Evolutionary conservation across 2,888 invertebrate genomes (phyloP).

Genomic region (Melanotus villosus): DNA sequence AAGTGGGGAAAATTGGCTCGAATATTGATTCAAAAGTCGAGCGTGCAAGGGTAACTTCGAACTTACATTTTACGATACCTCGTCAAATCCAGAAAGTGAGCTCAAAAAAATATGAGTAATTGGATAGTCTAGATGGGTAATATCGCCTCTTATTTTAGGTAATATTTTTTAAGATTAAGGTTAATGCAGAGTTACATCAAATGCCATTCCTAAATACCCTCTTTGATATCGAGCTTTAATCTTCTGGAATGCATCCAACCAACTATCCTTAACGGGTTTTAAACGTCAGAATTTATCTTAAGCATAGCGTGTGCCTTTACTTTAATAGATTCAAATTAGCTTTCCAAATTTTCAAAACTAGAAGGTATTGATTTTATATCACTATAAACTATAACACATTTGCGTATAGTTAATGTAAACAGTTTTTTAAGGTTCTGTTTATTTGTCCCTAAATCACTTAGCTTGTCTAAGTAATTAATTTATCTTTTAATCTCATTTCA

Average conservation of each 20-base stretch:
- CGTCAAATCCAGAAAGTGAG: not conserved
- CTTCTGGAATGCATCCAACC: not conserved
- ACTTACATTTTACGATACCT: slow-evolving; percentile 1
- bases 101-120: not conserved
- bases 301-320: not conserved
- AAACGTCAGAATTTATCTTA: not conserved
- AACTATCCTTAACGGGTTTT: not conserved
- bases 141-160: slow-evolving; percentile 1
- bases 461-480: too few species aligned
- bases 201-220: not conserved
- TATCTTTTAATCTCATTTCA: too few species aligned
- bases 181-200: slow-evolving; percentile 3
- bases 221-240: not conserved
- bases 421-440: too few species aligned
- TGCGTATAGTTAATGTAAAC: too few species aligned
- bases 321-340: too few species aligned
- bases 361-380: too few species aligned
- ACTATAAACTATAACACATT: too few species aligned
- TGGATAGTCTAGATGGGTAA: not conserved
- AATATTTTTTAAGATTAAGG: slow-evolving; percentile 14
- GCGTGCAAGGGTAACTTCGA: not conserved
- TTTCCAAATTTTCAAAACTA: too few species aligned
- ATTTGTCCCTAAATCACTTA: too few species aligned
- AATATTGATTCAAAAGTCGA: slow-evolving; percentile 1
- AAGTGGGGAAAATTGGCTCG: not conserved